Evolutionary conservation across 2,797 vertebrate genomes (phyloP).

Genomic region (Betta splendens): DNA sequence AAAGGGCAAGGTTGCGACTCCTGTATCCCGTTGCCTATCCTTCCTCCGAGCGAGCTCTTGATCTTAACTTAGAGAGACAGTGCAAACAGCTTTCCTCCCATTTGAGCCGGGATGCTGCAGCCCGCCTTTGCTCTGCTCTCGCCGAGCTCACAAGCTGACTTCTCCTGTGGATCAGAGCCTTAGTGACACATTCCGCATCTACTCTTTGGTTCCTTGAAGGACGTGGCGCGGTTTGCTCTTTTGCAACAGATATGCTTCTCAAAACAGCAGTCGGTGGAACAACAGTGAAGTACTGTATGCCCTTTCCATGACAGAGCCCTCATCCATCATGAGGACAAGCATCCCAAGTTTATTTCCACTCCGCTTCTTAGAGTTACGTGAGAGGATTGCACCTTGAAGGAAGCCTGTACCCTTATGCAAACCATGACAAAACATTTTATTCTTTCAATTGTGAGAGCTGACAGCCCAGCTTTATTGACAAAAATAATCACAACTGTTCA

Average conservation of each 20-base stretch:
- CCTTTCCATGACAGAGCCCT: conserved; percentile 71
- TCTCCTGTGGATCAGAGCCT: conserved; percentile 23
- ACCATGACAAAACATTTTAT: conserved; percentile 27
- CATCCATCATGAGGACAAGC: conserved; percentile 77
- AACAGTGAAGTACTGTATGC: conserved; percentile 69
- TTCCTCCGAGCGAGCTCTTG: conserved; percentile 70
- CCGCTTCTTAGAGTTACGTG: conserved; percentile 65
- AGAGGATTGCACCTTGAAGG: conserved; percentile 58
- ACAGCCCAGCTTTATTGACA: conserved; percentile 16
- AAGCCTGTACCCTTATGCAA: conserved; percentile 31
- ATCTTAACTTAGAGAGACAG: conserved; percentile 73
- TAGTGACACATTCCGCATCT: conserved; percentile 46
- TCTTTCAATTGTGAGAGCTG: conserved; percentile 19
- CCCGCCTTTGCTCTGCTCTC: conserved; percentile 43
- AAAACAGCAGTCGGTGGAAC: conserved; percentile 72
- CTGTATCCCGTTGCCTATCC: conserved; percentile 57
- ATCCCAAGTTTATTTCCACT: conserved; percentile 74
- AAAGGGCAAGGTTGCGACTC: conserved; percentile 76
- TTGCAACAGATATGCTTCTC: conserved; percentile 67
- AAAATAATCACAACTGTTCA: background rate
- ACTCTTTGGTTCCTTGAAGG: conserved; percentile 57
- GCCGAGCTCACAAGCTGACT: conserved; percentile 24
- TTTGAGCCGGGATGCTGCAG: conserved; percentile 51
- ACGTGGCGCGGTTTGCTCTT: conserved; percentile 62
- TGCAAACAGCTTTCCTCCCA: conserved; percentile 62